Percentiles rank a stretch among this genome's conserved stretches.
These are phyloP conservation scores for Heterochromis multidens DNA, from an alignment of 2,113 vertebrate genomes.

Conservation along the genomic window DNA sequence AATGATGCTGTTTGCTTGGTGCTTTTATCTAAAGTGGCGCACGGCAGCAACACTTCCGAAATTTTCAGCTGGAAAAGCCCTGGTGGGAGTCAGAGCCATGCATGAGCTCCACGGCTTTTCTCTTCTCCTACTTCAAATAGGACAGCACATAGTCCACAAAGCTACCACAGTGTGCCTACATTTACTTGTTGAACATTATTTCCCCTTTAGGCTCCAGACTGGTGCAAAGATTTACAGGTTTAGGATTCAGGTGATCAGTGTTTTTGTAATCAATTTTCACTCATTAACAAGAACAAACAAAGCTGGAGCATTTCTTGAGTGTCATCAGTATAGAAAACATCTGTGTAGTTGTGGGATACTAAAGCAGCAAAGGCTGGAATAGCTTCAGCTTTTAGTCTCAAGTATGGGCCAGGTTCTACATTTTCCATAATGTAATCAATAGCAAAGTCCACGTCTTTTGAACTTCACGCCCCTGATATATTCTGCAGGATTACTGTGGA, in stretches of 20 bases:
- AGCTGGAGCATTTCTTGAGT: not conserved
- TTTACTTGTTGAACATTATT: fast-evolving
- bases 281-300: too few relatives aligned
- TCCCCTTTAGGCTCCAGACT: not conserved
- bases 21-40: not conserved
- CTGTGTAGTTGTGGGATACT: not conserved
- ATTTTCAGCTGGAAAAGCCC: not conserved
- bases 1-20: not conserved
- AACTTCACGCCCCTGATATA: not conserved
- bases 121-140: not conserved
- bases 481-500: not conserved
- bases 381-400: not conserved
- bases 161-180: not conserved
- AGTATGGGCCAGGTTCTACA: too few relatives aligned
- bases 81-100: not conserved
- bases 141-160: not conserved
- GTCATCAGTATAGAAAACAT: too few relatives aligned
- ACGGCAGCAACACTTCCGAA: not conserved
- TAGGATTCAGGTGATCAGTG: not conserved
- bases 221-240: fast-evolving
- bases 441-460: not conserved
- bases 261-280: not conserved
- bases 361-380: not conserved
- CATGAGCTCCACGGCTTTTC: fast-evolving
- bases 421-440: not conserved